These are phyloP conservation scores for Calycopis cecrops DNA, from an alignment of 1,140 invertebrate species.

Conservation along the genomic window DNA sequence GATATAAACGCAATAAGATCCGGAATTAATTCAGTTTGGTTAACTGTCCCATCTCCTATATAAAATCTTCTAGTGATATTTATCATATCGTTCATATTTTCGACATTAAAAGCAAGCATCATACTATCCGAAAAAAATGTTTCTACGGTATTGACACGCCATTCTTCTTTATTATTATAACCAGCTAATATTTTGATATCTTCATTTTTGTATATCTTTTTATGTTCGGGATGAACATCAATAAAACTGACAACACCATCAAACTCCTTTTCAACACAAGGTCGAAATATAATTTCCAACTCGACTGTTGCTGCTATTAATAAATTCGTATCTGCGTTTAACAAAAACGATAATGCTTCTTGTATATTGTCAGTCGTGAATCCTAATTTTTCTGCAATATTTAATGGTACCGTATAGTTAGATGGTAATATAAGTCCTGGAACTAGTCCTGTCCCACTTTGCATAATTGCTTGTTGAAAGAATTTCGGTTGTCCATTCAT, in stretches of 20 bases:
- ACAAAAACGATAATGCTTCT: background rate
- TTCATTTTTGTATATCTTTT: conserved; percentile 18
- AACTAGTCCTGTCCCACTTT: background rate
- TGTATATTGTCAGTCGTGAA: background rate
- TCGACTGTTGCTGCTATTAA: background rate
- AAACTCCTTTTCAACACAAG: background rate
- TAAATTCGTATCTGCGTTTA: background rate
- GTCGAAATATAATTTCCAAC: background rate
- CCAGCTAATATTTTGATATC: conserved; percentile 25
- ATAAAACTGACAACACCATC: conserved; percentile 17
- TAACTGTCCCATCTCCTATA: conserved; percentile 27
- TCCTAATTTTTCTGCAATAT: background rate
- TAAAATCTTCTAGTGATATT: conserved; percentile 29
- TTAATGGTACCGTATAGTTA: background rate
- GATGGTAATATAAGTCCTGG: background rate
- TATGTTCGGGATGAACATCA: conserved; percentile 20
- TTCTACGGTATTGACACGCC: background rate
- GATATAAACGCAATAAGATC: conserved; percentile 27
- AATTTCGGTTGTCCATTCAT: background rate
- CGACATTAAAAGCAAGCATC: background rate
- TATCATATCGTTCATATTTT: conserved; percentile 18
- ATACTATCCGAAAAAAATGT: background rate
- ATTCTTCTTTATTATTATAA: conserved; percentile 24
- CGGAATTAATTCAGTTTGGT: conserved; percentile 5
- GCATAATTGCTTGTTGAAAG: background rate